Conservation (phyloP, 2,888 invertebrate species). For the Athalia circularis region DNA sequence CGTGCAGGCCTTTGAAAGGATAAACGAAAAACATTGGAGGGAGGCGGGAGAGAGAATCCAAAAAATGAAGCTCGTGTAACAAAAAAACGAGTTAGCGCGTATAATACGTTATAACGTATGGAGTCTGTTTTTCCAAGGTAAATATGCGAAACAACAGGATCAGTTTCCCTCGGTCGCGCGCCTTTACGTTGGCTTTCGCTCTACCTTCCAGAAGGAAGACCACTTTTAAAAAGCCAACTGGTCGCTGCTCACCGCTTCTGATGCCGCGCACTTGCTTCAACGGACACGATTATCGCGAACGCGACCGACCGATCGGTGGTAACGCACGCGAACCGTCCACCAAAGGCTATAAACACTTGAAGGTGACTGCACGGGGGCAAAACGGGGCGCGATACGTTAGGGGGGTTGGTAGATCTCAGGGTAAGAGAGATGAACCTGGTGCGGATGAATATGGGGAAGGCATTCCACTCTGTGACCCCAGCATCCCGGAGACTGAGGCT, state of each 20-base stretch:
- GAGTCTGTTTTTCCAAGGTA: background rate
- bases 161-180: conserved; percentile 14
- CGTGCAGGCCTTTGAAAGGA: too few relatives aligned
- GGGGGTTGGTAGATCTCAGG: conserved; percentile 25
- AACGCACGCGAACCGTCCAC: conserved; percentile 22
- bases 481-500: conserved; percentile 73
- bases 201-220: conserved; percentile 30
- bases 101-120: background rate
- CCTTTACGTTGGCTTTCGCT: conserved; percentile 29
- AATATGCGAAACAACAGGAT: background rate
- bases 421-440: conserved; percentile 35
- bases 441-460: conserved; percentile 41
- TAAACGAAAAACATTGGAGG: too few relatives aligned
- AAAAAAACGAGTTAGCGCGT: background rate
- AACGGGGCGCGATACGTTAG: conserved; percentile 8
- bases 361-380: background rate
- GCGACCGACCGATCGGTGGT: conserved; percentile 21
- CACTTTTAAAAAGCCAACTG: conserved; percentile 37
- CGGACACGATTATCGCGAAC: conserved; percentile 52
- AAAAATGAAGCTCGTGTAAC: too few relatives aligned
- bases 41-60: too few relatives aligned
- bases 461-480: conserved; percentile 68
- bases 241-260: conserved; percentile 53
- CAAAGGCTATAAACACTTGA: conserved; percentile 18
- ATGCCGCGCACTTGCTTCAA: conserved; percentile 64